Evolutionary conservation across 2,888 invertebrate species (phyloP), one percentile per base, ranked within the genome.

Genomic region (Mesorhabditis spiculigera): DNA sequence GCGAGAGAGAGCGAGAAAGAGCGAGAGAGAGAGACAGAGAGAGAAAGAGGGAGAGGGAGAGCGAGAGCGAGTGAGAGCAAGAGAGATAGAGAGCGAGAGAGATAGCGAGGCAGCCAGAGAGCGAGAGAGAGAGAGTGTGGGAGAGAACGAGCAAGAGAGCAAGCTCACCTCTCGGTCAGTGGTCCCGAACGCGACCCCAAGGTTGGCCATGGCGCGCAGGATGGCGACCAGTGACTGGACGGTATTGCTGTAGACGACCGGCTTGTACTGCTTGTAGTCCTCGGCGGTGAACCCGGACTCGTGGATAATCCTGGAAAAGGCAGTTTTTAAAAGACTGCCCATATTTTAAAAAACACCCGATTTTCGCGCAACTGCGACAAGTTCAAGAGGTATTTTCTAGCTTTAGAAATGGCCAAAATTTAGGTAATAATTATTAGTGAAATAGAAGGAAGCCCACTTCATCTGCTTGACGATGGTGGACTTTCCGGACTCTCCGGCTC

Each of bases 401-500:
- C 28, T 28, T 28, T 28, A 28, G 3, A 28, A 28, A 28, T 28
- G 28, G 28, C 28, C 28, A 28, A n/a, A 10, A 58, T 13, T n/a
- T 58, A 1, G n/a, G 58, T 13, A 58, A 58, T 3, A 58, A 58
- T 13, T 58, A n/a, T n/a, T n/a, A n/a, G n/a, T n/a, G n/a, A n/a
- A n/a, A 28, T 13, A 66, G 13, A 3, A 4, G 4, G 58, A 66
- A 43, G 63, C 93, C 93, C 89, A 95, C 95, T 96, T 97, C 96
- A 97, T 97, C 91, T 97, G 97, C 91, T 98, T 97, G 85, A 97
- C 95, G 90, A 97, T 97, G 87, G 97, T 97, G 90, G 95, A 95
- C 90, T 97, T 97, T 87, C 97, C 97, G 85, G 96, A 97, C 90
- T 97, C 97, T 86, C 96, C 96, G 87, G 96, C 96, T 89, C 97